Conservation (phyloP, 1,140 invertebrate genomes). For the Drosophila insularis region DNA sequence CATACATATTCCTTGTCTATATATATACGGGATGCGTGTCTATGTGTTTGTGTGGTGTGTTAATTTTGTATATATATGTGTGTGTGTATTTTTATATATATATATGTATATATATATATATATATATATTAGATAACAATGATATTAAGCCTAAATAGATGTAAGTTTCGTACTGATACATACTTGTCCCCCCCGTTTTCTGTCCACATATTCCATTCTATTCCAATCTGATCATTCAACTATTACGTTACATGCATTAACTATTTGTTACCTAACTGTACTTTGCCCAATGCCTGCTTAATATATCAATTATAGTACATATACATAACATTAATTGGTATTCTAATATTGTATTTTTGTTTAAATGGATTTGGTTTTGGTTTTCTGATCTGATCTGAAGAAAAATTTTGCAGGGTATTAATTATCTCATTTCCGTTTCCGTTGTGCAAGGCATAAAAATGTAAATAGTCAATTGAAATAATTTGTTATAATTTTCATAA, state of each 20-base stretch:
- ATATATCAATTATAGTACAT: conserved; percentile 30
- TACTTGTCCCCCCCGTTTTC: conserved; percentile 28
- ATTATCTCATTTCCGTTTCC: conserved; percentile 18
- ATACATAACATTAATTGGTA: conserved; percentile 62
- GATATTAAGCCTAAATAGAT: conserved; percentile 77
- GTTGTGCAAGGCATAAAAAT: conserved; percentile 11
- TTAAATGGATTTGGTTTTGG: conserved; percentile 21
- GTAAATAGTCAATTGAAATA: conserved; percentile 48
- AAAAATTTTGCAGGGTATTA: conserved; percentile 10
- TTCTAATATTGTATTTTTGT: conserved; percentile 12
- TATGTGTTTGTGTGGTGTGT: conserved; percentile 35
- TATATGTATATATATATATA: conserved; percentile 41
- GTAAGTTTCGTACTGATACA: conserved; percentile 73
- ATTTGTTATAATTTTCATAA: conserved; percentile 45
- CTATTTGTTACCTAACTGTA: conserved; percentile 73
- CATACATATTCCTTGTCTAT: conserved; percentile 64
- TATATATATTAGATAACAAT: conserved; percentile 80
- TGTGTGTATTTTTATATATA: conserved; percentile 38
- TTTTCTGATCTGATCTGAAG: conserved; percentile 1
- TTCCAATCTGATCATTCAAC: conserved; percentile 53
- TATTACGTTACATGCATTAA: conserved; percentile 74
- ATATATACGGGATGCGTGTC: conserved; percentile 41
- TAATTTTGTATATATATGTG: conserved; percentile 42
- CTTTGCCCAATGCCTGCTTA: conserved; percentile 43
- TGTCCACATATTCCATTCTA: conserved; percentile 39